Conservation (phyloP, 2,113 vertebrate species). For the Rhegmatorhina hoffmannsi region DNA sequence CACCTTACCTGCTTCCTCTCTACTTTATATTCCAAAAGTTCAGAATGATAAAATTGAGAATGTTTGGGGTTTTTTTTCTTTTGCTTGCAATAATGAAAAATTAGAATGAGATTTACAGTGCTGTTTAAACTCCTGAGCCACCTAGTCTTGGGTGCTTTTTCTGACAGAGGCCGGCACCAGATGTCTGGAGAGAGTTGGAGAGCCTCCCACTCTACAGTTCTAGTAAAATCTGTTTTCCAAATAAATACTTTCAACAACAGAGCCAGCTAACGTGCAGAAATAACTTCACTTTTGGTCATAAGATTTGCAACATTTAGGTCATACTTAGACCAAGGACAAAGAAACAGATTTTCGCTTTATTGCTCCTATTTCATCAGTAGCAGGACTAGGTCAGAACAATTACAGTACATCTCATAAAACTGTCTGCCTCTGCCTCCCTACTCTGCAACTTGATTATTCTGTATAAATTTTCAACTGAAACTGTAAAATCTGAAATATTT, state of each 20-base stretch:
- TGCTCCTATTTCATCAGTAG: neutral
- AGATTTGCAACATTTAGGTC: neutral
- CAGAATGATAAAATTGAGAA: neutral
- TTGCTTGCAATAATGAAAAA: neutral
- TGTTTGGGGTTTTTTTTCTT: neutral
- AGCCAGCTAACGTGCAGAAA: neutral
- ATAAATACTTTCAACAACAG: neutral
- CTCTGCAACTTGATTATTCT: conserved; percentile 2
- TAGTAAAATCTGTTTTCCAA: neutral
- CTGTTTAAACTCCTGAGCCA: neutral
- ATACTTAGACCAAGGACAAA: neutral
- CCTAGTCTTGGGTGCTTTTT: neutral
- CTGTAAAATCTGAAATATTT: conserved; percentile 24
- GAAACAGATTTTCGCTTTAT: conserved; percentile 30
- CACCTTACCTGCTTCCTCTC: neutral
- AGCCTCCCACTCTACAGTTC: neutral
- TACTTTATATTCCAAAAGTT: neutral
- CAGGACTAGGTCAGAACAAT: conserved; percentile 26
- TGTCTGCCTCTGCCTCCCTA: conserved; percentile 19
- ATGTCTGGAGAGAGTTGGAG: neutral
- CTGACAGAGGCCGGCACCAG: neutral
- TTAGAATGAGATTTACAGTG: neutral
- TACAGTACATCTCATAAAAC: neutral
- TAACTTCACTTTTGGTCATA: neutral
- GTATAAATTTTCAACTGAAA: conserved; percentile 17